Conservation (phyloP, 30 jellyfish, hydroid and myxozoan genomes). For the Catostylus mosaicus region DNA sequence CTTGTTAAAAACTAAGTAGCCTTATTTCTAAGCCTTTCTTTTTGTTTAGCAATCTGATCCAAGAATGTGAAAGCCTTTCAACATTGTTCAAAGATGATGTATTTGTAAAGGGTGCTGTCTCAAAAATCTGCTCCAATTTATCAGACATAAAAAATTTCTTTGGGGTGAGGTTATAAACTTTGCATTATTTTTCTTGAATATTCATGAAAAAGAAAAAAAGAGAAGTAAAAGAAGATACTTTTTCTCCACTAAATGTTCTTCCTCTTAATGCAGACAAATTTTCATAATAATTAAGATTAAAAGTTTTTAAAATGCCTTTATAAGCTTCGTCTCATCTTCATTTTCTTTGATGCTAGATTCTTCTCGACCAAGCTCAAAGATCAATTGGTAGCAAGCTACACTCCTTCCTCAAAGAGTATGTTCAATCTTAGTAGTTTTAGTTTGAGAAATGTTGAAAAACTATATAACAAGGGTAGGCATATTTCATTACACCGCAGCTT, state of each 20-base stretch:
- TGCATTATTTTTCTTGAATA: background rate
- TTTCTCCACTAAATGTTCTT: too few relatives aligned
- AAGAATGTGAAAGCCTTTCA: constrained; percentile 80
- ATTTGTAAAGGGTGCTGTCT: constrained; percentile 79
- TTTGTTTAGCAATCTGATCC: constrained; percentile 67
- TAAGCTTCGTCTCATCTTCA: too few relatives aligned
- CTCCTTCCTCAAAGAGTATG: constrained; percentile 90
- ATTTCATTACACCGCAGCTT: too few relatives aligned
- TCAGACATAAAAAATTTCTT: constrained; percentile 83
- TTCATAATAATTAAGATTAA: too few relatives aligned
- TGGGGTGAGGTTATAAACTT: constrained; percentile 43
- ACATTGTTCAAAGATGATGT: constrained; percentile 73
- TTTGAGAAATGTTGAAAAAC: background rate
- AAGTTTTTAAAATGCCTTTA: too few relatives aligned
- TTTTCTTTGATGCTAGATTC: constrained; percentile 51
- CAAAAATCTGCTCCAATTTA: constrained; percentile 69
- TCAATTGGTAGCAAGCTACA: constrained; percentile 77
- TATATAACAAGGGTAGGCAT: too few relatives aligned
- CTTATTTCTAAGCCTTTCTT: background rate
- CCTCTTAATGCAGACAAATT: too few relatives aligned
- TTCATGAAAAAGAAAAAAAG: too few relatives aligned
- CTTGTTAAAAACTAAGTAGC: too few relatives aligned
- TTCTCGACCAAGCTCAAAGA: constrained; percentile 93
- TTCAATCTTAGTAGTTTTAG: background rate
- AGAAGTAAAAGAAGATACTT: too few relatives aligned